Conservation (phyloP, 2,797 vertebrate genomes). For the Mus caroli region DNA sequence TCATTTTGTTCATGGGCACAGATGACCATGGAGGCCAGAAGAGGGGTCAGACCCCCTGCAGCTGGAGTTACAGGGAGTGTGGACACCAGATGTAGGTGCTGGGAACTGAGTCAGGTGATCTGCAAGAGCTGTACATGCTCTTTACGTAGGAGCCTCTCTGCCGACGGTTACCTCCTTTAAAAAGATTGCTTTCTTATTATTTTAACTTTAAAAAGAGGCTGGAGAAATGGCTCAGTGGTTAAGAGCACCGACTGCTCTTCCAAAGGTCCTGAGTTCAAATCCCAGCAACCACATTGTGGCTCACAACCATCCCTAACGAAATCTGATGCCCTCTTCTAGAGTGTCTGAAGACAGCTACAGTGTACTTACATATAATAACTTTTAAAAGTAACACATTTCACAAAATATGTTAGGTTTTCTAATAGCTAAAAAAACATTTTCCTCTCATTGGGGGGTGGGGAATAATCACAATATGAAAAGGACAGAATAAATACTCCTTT, state of each 20-base stretch:
- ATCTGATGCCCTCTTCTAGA: no score
- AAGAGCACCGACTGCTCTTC: no score
- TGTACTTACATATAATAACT: background rate
- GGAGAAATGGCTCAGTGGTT: no score
- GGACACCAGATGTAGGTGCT: background rate
- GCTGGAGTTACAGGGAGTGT: background rate
- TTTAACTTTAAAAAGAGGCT: background rate
- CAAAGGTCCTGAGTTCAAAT: no score
- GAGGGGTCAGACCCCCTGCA: background rate
- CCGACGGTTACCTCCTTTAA: background rate
- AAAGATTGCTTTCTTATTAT: background rate
- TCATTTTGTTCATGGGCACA: background rate
- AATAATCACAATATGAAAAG: slow-evolving; percentile 51
- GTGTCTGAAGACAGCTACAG: no score
- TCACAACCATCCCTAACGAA: no score
- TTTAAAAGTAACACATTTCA: slow-evolving; percentile 42
- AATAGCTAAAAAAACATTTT: slow-evolving; percentile 43
- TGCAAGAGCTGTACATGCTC: background rate
- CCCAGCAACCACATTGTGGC: no score
- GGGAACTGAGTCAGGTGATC: background rate
- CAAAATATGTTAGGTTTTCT: slow-evolving; percentile 21
- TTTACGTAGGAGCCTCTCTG: background rate
- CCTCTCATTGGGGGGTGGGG: background rate
- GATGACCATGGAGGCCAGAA: background rate
- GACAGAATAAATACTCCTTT: background rate